Percentiles rank a stretch among this genome's conserved stretches.
These are phyloP conservation scores for Urechis unicinctus DNA, from an alignment of 2,888 invertebrate genomes.

Conservation along the genomic window DNA sequence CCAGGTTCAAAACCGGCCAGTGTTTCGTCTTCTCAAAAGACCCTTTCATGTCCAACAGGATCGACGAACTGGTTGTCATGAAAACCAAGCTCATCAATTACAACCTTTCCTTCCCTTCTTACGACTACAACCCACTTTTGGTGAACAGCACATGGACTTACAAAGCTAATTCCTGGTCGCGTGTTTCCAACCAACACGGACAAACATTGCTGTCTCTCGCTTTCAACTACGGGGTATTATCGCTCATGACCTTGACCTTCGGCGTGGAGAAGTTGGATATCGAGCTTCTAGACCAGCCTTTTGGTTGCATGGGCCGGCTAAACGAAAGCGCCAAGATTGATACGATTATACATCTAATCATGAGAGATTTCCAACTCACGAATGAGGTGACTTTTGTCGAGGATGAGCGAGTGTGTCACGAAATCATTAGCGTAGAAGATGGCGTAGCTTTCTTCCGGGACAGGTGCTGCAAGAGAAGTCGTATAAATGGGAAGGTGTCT, in stretches of 20 bases:
- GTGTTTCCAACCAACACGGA: slow-evolving; percentile 38
- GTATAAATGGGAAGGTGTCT: slow-evolving; percentile 18
- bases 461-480: slow-evolving; percentile 27
- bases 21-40: slow-evolving; percentile 5
- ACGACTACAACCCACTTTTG: slow-evolving; percentile 17
- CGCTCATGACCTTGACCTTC: slow-evolving; percentile 40
- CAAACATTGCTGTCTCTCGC: slow-evolving; percentile 44
- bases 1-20: no score
- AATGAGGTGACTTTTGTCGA: slow-evolving; percentile 3
- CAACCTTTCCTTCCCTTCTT: slow-evolving; percentile 16
- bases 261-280: slow-evolving; percentile 30
- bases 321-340: slow-evolving; percentile 16
- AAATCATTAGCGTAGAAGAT: slow-evolving; percentile 26
- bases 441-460: slow-evolving; percentile 35
- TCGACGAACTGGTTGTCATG: slow-evolving; percentile 6
- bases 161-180: slow-evolving; percentile 18
- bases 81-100: slow-evolving; percentile 21
- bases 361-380: slow-evolving; percentile 17
- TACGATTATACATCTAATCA: slow-evolving; percentile 14
- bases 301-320: slow-evolving; percentile 34
- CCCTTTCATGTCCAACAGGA: slow-evolving; percentile 6
- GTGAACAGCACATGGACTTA: slow-evolving; percentile 9
- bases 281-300: slow-evolving; percentile 30
- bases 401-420: slow-evolving; percentile 33
- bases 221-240: slow-evolving; percentile 45